phyloP scores from a whole-genome alignment of 2,113 vertebrate genomes.

The Acrocephalus kingi region DNA sequence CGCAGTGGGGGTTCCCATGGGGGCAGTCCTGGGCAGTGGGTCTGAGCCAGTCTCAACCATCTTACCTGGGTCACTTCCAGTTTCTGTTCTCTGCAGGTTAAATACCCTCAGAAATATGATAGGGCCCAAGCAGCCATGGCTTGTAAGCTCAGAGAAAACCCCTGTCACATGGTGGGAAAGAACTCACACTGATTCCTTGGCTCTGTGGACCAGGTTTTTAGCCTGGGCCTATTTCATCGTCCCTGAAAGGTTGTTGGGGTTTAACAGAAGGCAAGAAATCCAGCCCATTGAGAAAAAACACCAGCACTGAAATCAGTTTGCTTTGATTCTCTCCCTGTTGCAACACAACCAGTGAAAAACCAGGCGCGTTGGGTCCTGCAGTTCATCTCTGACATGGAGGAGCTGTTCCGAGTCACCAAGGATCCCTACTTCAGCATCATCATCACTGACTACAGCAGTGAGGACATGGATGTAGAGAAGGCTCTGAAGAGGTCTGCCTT shows the following conservation, averaged over 20 bases:
- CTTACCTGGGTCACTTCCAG: background rate
- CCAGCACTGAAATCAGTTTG: background rate
- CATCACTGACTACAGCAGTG: conserved; percentile 88
- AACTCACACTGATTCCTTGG: background rate
- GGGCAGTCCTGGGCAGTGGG: background rate
- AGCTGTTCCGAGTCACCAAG: conserved; percentile 74
- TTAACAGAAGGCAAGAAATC: background rate
- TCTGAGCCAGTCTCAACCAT: background rate
- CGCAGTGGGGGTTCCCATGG: accelerated
- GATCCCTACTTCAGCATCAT: conserved; percentile 88
- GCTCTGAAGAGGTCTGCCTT: conserved; percentile 82
- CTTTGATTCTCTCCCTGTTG: background rate
- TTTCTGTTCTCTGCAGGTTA: background rate
- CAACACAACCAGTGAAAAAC: conserved; percentile 86
- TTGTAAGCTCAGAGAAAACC: background rate
- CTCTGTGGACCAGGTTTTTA: background rate
- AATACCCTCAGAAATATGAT: background rate
- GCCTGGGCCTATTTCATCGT: background rate
- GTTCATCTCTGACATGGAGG: conserved; percentile 91
- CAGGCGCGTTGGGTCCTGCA: conserved; percentile 95
- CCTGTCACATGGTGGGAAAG: background rate
- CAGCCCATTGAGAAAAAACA: background rate
- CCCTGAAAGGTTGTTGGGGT: background rate
- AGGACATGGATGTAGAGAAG: conserved; percentile 88
- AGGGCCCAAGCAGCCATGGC: background rate